Conservation (phyloP, 2,113 vertebrate species). For the Catharus fuscescens region DNA sequence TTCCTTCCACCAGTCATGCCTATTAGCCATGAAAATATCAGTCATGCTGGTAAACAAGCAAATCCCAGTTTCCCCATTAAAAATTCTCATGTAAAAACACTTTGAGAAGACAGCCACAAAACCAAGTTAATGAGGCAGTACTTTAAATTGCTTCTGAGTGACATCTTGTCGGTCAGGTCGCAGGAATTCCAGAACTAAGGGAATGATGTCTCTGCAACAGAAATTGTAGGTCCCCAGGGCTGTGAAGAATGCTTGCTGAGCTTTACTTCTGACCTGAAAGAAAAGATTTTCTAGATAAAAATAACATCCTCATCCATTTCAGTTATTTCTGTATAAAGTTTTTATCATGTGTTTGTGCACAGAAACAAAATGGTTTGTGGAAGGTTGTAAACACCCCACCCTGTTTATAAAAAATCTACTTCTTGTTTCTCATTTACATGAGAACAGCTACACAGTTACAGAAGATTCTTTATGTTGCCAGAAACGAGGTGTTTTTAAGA, state of each 20-base stretch:
- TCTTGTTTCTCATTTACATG: neutral
- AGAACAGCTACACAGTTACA: neutral
- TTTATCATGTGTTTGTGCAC: neutral
- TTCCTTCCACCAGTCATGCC: neutral
- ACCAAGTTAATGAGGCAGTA: conserved; percentile 55
- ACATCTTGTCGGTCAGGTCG: conserved; percentile 82
- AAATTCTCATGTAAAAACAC: neutral
- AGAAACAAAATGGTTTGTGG: neutral
- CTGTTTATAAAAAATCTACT: neutral
- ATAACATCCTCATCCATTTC: neutral
- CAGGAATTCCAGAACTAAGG: conserved; percentile 89
- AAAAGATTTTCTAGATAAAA: neutral
- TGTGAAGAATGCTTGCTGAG: conserved; percentile 93
- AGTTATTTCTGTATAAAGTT: neutral
- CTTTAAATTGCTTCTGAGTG: conserved; percentile 96
- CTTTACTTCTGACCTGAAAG: conserved; percentile 90
- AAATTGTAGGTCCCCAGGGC: conserved; percentile 95
- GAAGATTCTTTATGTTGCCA: neutral
- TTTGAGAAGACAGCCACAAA: neutral
- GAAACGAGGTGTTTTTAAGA: neutral
- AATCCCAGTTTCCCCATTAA: neutral
- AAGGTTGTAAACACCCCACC: neutral
- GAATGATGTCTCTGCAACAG: conserved; percentile 95
- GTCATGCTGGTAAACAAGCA: neutral
- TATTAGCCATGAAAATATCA: neutral